Evolutionary conservation across 2,797 vertebrate genomes (phyloP).

Genomic region (Dicrostonyx torquatus): DNA sequence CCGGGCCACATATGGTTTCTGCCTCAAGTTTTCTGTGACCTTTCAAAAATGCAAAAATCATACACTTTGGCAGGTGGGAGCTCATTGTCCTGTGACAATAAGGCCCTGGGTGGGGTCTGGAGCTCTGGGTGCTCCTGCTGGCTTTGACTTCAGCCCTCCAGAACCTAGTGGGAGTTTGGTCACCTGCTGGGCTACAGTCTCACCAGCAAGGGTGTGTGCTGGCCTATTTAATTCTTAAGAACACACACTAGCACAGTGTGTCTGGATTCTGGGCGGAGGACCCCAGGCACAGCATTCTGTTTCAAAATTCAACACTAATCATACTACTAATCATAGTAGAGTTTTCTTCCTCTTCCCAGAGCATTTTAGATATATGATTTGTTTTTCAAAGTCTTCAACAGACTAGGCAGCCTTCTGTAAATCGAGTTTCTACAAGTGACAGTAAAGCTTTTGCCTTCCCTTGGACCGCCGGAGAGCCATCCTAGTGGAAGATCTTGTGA

Average conservation of each 20-base stretch:
- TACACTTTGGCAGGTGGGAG: neutral
- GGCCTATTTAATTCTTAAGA: neutral
- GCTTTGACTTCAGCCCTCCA: neutral
- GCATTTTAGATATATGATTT: neutral
- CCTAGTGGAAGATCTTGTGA: neutral
- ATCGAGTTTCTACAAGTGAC: neutral
- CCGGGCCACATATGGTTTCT: neutral
- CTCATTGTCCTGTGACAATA: neutral
- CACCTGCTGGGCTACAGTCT: neutral
- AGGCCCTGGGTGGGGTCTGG: too few species aligned
- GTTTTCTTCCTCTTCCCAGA: constrained; percentile 4
- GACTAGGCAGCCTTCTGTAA: neutral
- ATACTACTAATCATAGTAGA: too few species aligned
- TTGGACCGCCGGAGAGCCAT: neutral
- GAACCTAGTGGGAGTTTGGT: neutral
- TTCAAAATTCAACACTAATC: neutral
- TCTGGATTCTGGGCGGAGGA: neutral
- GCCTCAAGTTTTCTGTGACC: constrained; percentile 20
- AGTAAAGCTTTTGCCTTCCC: neutral
- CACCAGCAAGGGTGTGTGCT: neutral
- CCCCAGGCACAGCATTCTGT: neutral
- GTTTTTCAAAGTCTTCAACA: constrained; percentile 14
- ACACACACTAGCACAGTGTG: neutral
- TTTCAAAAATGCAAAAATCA: constrained; percentile 28
- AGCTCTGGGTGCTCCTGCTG: neutral